A percentile compares a stretch with the other conserved stretches of the same genome.
Conservation (phyloP, 2,113 vertebrate species). For the Anser cygnoides region DNA sequence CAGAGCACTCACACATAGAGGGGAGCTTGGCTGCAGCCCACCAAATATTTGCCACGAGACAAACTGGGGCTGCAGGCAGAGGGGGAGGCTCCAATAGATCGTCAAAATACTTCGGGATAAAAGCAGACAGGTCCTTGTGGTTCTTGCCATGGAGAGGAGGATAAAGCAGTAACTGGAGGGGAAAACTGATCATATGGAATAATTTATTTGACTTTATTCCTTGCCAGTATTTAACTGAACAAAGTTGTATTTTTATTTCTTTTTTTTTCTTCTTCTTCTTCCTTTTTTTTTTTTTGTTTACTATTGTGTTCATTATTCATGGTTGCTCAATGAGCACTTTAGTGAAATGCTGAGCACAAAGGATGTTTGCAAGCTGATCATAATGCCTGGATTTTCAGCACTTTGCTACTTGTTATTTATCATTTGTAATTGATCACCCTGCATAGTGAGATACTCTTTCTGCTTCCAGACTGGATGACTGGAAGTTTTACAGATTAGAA, state of each 20-base stretch:
- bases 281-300: background rate
- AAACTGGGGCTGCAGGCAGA: background rate
- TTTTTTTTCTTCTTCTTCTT: no score
- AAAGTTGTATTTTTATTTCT: background rate
- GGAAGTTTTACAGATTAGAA: background rate
- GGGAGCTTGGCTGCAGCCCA: background rate
- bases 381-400: slow-evolving; percentile 41
- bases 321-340: slow-evolving; percentile 37
- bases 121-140: background rate
- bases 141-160: background rate
- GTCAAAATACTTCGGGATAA: background rate
- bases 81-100: background rate
- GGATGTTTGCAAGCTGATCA: slow-evolving; percentile 44
- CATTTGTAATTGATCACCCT: slow-evolving; percentile 9
- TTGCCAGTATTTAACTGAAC: slow-evolving; percentile 44
- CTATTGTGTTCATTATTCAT: slow-evolving; percentile 49
- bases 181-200: slow-evolving; percentile 57
- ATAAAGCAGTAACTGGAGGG: slow-evolving; percentile 34
- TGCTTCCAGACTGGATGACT: background rate
- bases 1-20: background rate
- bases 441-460: background rate
- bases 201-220: slow-evolving; percentile 53
- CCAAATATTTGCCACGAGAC: background rate
- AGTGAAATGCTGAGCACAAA: slow-evolving; percentile 29
- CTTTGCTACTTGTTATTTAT: slow-evolving; percentile 43